Conservation (phyloP, 2,888 invertebrate genomes). For the Seladonia tumulorum region DNA sequence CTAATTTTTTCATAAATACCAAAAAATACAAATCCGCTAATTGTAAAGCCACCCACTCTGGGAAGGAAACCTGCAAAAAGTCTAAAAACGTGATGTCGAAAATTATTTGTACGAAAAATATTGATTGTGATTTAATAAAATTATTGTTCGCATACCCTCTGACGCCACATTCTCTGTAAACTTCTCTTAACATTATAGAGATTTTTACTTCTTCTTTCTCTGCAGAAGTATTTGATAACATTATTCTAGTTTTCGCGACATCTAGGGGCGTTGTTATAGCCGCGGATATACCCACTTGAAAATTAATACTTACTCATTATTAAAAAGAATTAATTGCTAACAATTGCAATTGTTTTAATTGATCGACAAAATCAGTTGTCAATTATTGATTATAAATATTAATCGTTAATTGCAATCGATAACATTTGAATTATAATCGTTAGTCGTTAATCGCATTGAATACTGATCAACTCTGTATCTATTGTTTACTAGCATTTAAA, state of each 20-base stretch:
- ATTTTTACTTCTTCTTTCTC: conserved; percentile 84
- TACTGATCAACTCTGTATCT: not conserved
- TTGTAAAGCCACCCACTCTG: conserved; percentile 93
- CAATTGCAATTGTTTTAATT: too few relatives aligned
- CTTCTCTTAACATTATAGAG: conserved; percentile 85
- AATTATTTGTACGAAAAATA: conserved; percentile 18
- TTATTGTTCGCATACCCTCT: conserved; percentile 86
- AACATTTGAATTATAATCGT: too few relatives aligned
- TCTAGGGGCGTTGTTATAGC: conserved; percentile 97
- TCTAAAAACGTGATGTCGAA: conserved; percentile 84
- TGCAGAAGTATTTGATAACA: conserved; percentile 90
- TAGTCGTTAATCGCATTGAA: too few relatives aligned
- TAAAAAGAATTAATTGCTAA: too few relatives aligned
- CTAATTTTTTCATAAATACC: conserved; percentile 94
- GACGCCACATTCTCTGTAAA: conserved; percentile 90
- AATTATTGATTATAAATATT: too few relatives aligned
- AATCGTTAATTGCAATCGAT: too few relatives aligned
- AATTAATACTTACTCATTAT: not conserved
- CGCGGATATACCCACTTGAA: conserved; percentile 91
- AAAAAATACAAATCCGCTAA: conserved; percentile 98
- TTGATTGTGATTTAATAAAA: conserved; percentile 12
- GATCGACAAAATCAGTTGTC: too few relatives aligned
- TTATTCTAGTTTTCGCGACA: conserved; percentile 98
- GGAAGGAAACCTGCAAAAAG: conserved; percentile 95
- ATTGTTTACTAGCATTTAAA: not conserved